phyloP scores from a whole-genome alignment of 2,113 vertebrate species.

The Seriola rivoliana region DNA sequence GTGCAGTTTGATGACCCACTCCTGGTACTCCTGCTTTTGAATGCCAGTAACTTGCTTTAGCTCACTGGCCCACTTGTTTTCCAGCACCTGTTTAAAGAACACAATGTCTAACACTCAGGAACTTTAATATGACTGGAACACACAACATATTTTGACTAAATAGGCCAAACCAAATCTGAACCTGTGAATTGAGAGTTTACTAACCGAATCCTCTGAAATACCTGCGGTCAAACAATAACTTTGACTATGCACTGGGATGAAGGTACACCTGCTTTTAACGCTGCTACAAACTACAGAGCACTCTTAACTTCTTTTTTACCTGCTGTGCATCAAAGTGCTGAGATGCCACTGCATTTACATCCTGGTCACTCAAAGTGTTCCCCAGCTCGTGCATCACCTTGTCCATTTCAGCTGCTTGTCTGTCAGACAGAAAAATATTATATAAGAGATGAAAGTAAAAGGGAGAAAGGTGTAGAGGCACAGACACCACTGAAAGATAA shows the following conservation, averaged over 20 bases:
- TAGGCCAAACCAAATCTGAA: background rate
- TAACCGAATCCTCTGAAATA: background rate
- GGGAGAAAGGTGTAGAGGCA: too few relatives aligned
- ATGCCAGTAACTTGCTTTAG: constrained; percentile 94
- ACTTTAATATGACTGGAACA: background rate
- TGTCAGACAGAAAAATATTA: constrained; percentile 65
- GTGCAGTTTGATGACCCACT: constrained; percentile 98
- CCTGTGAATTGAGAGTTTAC: too few relatives aligned
- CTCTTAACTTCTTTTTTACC: constrained; percentile 76
- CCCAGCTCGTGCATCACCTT: constrained; percentile 97
- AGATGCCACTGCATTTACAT: constrained; percentile 94
- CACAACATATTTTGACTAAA: background rate
- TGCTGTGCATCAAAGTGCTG: constrained; percentile 98
- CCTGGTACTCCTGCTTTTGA: constrained; percentile 98
- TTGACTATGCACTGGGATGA: background rate
- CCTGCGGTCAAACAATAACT: background rate
- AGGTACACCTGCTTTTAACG: background rate
- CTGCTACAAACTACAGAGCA: background rate
- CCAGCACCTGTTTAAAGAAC: constrained; percentile 87
- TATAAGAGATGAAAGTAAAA: background rate
- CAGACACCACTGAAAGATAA: too few relatives aligned
- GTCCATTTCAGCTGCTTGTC: constrained; percentile 95
- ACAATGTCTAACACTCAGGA: background rate
- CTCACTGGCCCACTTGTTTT: constrained; percentile 97
- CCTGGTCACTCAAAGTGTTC: constrained; percentile 94